Evolutionary conservation across 2,888 invertebrate species (phyloP), one percentile per base, ranked within the genome.

Genomic region (Caenorhabditis sp.): DNA sequence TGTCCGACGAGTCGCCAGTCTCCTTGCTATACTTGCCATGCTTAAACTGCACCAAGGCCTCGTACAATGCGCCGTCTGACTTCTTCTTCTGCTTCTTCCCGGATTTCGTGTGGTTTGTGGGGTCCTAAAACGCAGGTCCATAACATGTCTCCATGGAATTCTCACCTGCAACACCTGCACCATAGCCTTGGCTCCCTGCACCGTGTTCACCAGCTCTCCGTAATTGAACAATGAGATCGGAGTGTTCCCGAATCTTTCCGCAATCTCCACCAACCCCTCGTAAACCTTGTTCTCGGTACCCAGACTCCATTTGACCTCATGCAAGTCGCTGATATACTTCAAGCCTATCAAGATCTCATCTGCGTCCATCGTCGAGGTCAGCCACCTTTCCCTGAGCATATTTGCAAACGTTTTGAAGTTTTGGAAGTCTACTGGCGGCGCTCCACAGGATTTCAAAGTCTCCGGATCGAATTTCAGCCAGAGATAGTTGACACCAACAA

Each of bases 261-360:
- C 80, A 12, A 84, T 31, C 38, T 84, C 84, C 19, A 64, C 58
- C 7, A 84, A 38, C 0, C 5, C 16, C n/a, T 84, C 84, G 28
- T 80, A 84, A 2, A 84, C 76, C 8, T 64, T 47, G 35, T 76
- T 84, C 1, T 68, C 61, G 8, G 83, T 84, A 41, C 82, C 80
- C 16, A 87, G 12, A 8, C 59, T 44, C 16, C 86, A 63, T 47
- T 80, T 73, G 19, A 73, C 70, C 24, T 85, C 82, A 5, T 75
- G 79, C 7, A 87, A 70, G 41, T 87, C 87, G 24, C 81, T 81
- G 31, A 87, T 80, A 41, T 87, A 87, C 64, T 87, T 87, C 49
- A 87, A 47, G 12, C 85, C 87, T 10, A 87, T 49, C 38, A 87
- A 19, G 38, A 86, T 77, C 64, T 87, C 87, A 24, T 86, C 87